Evolutionary conservation across 2,113 vertebrate genomes (phyloP).

Genomic region (Hoplias malabaricus): DNA sequence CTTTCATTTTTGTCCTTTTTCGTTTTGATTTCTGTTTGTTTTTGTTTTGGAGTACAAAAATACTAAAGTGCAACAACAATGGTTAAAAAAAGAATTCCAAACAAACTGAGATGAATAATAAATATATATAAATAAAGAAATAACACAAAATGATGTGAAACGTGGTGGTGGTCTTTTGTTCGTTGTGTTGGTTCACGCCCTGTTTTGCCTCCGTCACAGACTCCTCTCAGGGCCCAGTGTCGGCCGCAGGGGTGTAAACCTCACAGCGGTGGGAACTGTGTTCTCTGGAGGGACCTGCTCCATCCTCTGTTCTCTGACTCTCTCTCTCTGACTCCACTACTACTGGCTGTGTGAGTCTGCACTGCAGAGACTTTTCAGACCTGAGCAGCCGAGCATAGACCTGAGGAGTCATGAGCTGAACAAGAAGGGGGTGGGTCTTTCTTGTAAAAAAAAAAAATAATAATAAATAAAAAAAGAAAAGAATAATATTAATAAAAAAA

Average conservation of each 20-base stretch:
- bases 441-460: neutral
- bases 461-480: no score
- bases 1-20: constrained; percentile 30
- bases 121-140: constrained; percentile 82
- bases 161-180: neutral
- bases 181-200: no score
- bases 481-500: no score
- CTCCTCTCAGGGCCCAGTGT: no score
- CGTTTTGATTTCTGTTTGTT: constrained; percentile 49
- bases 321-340: constrained; percentile 46
- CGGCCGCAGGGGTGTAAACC: no score
- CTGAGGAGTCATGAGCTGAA: neutral
- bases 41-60: constrained; percentile 75
- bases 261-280: no score
- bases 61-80: constrained; percentile 80
- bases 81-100: constrained; percentile 78
- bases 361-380: constrained; percentile 71
- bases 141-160: constrained; percentile 62
- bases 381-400: constrained; percentile 55
- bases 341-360: constrained; percentile 66
- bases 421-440: neutral
- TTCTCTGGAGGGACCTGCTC: neutral
- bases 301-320: no score
- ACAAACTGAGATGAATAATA: constrained; percentile 83
- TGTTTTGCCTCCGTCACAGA: no score